Conservation (phyloP, 2,113 vertebrate genomes). For the Siniperca knerii region DNA sequence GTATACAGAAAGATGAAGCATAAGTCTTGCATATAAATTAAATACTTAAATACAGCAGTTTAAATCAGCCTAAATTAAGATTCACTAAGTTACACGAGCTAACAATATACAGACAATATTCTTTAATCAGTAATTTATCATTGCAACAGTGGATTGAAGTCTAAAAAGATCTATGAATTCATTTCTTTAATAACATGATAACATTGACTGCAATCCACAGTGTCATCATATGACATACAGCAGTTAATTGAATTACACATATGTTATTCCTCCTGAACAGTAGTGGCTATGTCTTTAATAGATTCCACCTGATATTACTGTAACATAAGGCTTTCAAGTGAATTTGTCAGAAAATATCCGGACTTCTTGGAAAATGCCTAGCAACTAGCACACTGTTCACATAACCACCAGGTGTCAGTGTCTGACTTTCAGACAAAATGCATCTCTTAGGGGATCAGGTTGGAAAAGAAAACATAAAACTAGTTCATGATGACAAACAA, state of each 20-base stretch:
- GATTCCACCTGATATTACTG: background rate
- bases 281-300: background rate
- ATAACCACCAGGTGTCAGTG: slow-evolving; percentile 76
- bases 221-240: background rate
- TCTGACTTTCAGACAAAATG: slow-evolving; percentile 9
- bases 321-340: background rate
- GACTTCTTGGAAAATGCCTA: background rate
- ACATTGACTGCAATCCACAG: background rate
- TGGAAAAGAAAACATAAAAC: background rate
- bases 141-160: background rate
- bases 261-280: background rate
- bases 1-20: background rate
- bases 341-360: background rate
- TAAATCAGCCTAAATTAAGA: background rate
- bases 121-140: background rate
- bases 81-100: background rate
- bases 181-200: background rate
- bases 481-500: slow-evolving; percentile 5
- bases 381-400: background rate
- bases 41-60: background rate
- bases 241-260: background rate
- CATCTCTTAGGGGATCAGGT: background rate
- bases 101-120: background rate
- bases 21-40: background rate
- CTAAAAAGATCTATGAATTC: background rate